Evolutionary conservation across 2,113 vertebrate genomes (phyloP).

Genomic region (Vanacampus margaritifer): DNA sequence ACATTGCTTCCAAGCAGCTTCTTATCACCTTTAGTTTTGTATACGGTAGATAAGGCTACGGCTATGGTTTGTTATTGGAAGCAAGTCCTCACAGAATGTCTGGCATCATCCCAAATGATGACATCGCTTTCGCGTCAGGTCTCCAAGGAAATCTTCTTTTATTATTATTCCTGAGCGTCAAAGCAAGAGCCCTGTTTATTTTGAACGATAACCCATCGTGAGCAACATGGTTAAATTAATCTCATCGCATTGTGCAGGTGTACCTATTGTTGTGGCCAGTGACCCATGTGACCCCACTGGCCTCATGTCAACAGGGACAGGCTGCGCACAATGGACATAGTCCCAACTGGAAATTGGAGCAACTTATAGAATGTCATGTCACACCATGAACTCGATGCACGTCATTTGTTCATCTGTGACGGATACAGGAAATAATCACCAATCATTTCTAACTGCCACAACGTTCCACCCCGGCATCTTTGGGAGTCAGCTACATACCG

Average conservation of each 20-base stretch:
- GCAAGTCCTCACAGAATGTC: neutral
- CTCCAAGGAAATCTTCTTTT: neutral
- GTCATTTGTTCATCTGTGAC: neutral
- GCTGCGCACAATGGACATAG: neutral
- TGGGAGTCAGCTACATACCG: neutral
- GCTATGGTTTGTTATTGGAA: neutral
- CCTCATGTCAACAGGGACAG: neutral
- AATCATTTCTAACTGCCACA: neutral
- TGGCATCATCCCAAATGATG: conserved; percentile 9
- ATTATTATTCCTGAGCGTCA: neutral
- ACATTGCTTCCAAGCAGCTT: neutral
- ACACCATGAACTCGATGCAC: neutral
- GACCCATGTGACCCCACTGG: neutral
- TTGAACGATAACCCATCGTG: no score
- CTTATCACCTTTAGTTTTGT: neutral
- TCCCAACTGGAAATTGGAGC: neutral
- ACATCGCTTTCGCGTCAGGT: neutral
- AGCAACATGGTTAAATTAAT: no score
- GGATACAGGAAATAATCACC: neutral
- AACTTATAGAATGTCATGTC: neutral
- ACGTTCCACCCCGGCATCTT: neutral
- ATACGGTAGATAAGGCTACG: neutral
- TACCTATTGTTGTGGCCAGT: no score
- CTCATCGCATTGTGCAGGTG: no score
- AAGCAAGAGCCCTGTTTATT: neutral